These are phyloP conservation scores for Anser cygnoides DNA, from an alignment of 2,113 vertebrate genomes.

Conservation along the genomic window DNA sequence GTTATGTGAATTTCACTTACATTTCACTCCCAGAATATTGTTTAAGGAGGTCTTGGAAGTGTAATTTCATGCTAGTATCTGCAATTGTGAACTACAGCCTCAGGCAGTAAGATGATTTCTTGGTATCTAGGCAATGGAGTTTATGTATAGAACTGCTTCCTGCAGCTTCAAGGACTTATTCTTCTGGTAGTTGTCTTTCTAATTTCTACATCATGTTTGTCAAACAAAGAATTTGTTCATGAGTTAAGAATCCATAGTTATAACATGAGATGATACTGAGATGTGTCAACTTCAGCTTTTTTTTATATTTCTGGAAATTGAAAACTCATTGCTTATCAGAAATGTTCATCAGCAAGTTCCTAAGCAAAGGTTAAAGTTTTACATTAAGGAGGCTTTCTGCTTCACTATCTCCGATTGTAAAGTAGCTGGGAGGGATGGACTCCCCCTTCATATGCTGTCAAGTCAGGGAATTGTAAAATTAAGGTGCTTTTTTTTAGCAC, in stretches of 20 bases:
- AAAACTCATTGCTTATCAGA: constrained; percentile 55
- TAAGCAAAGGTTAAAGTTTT: constrained; percentile 41
- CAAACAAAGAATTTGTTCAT: constrained; percentile 10
- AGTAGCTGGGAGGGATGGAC: background rate
- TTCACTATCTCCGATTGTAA: background rate
- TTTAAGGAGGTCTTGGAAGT: constrained; percentile 42
- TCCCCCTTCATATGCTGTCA: background rate
- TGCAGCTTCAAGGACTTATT: constrained; percentile 11
- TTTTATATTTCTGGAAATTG: constrained; percentile 14
- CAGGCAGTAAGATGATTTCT: constrained; percentile 38
- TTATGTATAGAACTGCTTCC: constrained; percentile 30
- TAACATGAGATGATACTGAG: background rate
- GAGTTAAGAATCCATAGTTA: background rate
- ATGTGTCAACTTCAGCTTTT: constrained; percentile 17
- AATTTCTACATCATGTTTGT: background rate
- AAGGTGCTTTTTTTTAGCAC: constrained; percentile 16
- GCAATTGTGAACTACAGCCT: constrained; percentile 33
- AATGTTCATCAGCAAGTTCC: constrained; percentile 30
- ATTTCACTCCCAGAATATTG: constrained; percentile 13
- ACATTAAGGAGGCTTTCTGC: background rate
- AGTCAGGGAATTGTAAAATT: background rate
- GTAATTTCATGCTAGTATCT: constrained; percentile 11
- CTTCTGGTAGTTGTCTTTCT: constrained; percentile 12
- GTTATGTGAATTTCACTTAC: constrained; percentile 13
- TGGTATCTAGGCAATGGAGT: constrained; percentile 42